phyloP scores from a whole-genome alignment of 2,888 invertebrate genomes.

The Girardia tigrina region DNA sequence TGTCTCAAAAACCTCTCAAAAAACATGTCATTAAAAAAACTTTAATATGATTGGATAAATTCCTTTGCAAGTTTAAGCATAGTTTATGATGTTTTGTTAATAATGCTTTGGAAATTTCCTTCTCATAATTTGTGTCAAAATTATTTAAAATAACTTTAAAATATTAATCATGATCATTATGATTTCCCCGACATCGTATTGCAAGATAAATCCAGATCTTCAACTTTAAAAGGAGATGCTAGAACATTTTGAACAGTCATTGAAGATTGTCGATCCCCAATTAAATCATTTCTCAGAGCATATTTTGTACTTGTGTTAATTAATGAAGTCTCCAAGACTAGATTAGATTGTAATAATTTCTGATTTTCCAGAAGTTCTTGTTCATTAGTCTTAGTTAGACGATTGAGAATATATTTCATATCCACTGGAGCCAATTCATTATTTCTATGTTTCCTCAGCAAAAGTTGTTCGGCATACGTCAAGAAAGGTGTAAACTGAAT shows the following conservation, averaged over 20 bases:
- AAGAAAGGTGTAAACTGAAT: not conserved
- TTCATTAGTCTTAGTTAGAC: not conserved
- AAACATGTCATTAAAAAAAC: too few species aligned
- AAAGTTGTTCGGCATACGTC: constrained; percentile 5
- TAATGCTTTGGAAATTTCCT: too few species aligned
- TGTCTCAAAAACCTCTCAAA: too few species aligned
- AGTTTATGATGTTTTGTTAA: too few species aligned
- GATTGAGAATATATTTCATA: constrained; percentile 1
- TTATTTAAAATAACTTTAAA: too few species aligned
- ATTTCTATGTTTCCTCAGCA: constrained; percentile 9
- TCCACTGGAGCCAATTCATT: not conserved
- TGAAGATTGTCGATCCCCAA: not conserved
- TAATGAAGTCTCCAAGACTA: not conserved
- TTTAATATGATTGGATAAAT: too few species aligned
- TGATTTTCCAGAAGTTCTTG: not conserved
- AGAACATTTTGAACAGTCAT: not conserved
- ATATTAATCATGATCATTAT: too few species aligned
- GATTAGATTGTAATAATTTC: not conserved
- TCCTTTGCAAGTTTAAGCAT: too few species aligned
- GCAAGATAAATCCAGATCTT: too few species aligned
- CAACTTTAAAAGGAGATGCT: not conserved
- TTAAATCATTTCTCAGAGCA: not conserved
- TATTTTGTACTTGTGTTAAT: not conserved
- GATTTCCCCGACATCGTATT: too few species aligned
- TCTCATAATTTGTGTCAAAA: too few species aligned